Base-by-base conservation (phyloP, 2,888 invertebrate genomes). In the Cheilosia urbana region DNA sequence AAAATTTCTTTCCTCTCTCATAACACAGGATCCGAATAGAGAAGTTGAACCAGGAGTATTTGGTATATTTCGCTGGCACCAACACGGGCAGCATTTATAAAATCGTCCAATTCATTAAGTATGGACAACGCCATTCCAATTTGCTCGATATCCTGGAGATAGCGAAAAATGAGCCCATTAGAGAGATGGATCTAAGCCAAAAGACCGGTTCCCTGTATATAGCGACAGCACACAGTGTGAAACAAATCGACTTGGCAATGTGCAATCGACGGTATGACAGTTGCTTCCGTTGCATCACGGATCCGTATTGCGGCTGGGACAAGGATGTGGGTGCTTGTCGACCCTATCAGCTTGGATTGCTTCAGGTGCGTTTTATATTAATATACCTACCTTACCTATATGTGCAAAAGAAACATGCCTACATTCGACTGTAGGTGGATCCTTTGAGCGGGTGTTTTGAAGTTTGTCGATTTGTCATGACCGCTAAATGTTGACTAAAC, bases 231-330 rank as follows among this genome's bases (percentile, higher is more conserved):
- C 95, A 95, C 89, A 94, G 96, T 88, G 96, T 98, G 65, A 95
- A 97, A 83, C 98, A 98, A 93, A 95, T 98, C 88, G 96, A 97
- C 90, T 93, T 98, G 88, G 96, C 97, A 82, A 95, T 98, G 94
- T 98, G 98, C 91, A 96, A 96, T 78, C 94, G 96, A 57, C 95
- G 98, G 88, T 98, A 98, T 93, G 97, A 97, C 93, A 97, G 97
- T 90, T 98, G 98, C 91, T 94, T 97, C 89, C 94, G 97, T 68
- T 98, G 98, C 93, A 97, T 98, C 13, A 95, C 97, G 89, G 98
- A 98, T 93, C 98, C 98, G 0, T 98, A 98, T 92, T 98, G 98
- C 91, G 98, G 98, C 45, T 98, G 98, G 98, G 98, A 98, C 91
- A 95, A 97, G 88, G 97, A 98, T 88, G 95, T 95, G 21, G 96